These are phyloP conservation scores for Rynchops niger DNA, from an alignment of 2,113 vertebrate species.

Conservation along the genomic window DNA sequence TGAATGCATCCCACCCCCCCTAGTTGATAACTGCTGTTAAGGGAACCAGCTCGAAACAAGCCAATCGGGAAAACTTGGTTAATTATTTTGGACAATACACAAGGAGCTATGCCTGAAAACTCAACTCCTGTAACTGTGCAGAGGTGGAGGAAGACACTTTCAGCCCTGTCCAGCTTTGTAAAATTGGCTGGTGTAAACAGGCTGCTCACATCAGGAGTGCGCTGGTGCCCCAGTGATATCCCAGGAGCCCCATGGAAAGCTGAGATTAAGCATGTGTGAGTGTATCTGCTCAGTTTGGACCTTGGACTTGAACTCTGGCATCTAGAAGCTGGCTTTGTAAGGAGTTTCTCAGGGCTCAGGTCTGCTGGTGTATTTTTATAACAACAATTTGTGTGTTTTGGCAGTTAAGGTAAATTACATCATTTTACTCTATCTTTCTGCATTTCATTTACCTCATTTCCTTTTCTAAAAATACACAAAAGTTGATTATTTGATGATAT, in stretches of 20 bases:
- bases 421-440: slow-evolving; percentile 28
- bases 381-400: slow-evolving; percentile 14
- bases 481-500: background rate
- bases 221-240: fast-evolving
- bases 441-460: slow-evolving; percentile 42
- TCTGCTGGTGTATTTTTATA: slow-evolving; percentile 33
- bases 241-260: background rate
- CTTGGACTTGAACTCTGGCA: background rate
- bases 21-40: background rate
- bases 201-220: background rate
- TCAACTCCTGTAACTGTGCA: background rate
- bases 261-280: background rate
- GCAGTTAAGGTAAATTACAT: slow-evolving; percentile 28
- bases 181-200: background rate
- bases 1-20: background rate
- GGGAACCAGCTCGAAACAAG: background rate
- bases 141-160: background rate
- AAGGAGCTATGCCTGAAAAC: fast-evolving
- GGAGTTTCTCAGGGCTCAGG: background rate
- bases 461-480: slow-evolving; percentile 23
- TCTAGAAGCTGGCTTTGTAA: background rate
- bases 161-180: background rate
- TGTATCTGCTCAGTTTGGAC: background rate
- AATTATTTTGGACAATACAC: background rate
- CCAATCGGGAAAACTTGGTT: background rate